A percentile compares a stretch with the other conserved stretches of the same genome.
phyloP scores from a whole-genome alignment of 2,888 invertebrate species.

The Trachelus stipa region DNA sequence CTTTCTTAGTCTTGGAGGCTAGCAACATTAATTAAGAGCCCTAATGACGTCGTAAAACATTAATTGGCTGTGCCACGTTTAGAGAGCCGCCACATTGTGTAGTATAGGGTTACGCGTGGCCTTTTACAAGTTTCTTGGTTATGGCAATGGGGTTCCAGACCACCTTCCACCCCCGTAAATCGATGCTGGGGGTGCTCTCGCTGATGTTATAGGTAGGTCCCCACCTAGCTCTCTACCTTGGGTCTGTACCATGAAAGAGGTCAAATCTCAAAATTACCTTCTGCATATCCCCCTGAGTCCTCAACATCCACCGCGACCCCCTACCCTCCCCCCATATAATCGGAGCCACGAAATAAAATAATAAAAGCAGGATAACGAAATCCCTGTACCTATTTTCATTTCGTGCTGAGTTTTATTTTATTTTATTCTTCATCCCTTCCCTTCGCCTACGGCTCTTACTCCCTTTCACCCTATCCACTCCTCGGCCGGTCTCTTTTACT shows the following conservation, averaged over 20 bases:
- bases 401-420: neutral
- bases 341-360: neutral
- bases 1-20: slow-evolving; percentile 8
- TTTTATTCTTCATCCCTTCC: neutral
- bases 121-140: neutral
- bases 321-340: neutral
- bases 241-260: neutral
- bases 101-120: neutral
- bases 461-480: neutral
- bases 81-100: slow-evolving; percentile 11
- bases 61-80: slow-evolving; percentile 20
- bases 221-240: neutral
- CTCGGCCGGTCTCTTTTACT: neutral
- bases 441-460: neutral
- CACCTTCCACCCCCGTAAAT: neutral
- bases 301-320: neutral
- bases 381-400: neutral
- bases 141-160: neutral
- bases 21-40: slow-evolving; percentile 25
- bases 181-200: neutral
- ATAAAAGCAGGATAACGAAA: neutral
- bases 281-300: neutral
- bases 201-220: neutral
- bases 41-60: slow-evolving; percentile 26
- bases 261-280: neutral